A percentile compares a stretch with the other conserved stretches of the same genome.
Evolutionary conservation across 2,113 vertebrate species (phyloP).

Genomic region (Ellobius talpinus): DNA sequence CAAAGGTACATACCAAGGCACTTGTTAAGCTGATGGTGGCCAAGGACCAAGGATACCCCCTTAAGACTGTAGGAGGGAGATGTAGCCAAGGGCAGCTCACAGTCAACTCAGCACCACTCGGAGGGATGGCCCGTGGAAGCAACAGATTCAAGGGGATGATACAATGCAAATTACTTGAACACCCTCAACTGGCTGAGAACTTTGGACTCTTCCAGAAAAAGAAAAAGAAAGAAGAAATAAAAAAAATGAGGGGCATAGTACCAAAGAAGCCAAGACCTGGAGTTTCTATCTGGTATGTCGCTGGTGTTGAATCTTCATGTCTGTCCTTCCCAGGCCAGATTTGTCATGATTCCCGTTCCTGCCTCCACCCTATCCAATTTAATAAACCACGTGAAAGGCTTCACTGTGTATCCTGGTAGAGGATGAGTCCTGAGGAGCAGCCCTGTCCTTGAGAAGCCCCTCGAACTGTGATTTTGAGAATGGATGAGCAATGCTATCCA

Average conservation of each 20-base stretch:
- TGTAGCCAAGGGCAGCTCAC: background rate
- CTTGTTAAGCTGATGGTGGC: constrained; percentile 28
- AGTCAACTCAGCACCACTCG: background rate
- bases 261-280: background rate
- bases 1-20: constrained; percentile 18
- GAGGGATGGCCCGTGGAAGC: background rate
- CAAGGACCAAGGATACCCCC: background rate
- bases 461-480: background rate
- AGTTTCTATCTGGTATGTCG: background rate
- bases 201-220: background rate
- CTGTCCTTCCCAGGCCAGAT: background rate
- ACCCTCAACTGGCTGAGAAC: background rate
- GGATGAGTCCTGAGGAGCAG: background rate
- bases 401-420: background rate
- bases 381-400: background rate
- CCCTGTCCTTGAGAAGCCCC: background rate
- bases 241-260: background rate
- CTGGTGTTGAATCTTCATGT: background rate
- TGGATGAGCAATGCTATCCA: background rate
- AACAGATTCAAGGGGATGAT: background rate
- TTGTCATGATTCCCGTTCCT: background rate
- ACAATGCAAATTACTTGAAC: background rate
- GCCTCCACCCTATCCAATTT: background rate
- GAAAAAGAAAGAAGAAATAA: background rate
- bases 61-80: background rate